These are phyloP conservation scores for Corythornis cristatus DNA, from an alignment of 2,113 vertebrate genomes.

Conservation along the genomic window DNA sequence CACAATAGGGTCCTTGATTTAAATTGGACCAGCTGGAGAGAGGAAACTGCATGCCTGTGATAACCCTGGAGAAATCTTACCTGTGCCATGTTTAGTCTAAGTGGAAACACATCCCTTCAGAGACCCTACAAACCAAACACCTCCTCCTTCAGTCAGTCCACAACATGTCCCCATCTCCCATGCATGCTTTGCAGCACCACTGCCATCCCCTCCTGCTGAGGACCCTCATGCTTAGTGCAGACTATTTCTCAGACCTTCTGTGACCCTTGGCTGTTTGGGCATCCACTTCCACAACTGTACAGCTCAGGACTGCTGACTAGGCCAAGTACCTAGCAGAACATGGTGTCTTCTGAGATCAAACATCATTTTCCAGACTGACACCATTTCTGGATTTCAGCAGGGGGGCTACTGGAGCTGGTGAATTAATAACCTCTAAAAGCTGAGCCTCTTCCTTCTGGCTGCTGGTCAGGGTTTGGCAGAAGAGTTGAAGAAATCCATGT, in stretches of 20 bases:
- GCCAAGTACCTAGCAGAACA: neutral
- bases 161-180: neutral
- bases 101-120: neutral
- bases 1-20: neutral
- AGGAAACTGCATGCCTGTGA: neutral
- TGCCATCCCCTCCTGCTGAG: neutral
- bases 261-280: neutral
- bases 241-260: neutral
- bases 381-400: neutral
- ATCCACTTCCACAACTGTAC: neutral
- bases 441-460: accelerated
- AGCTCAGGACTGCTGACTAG: neutral
- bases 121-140: neutral
- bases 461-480: neutral
- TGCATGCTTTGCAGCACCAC: accelerated
- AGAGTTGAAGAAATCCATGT: neutral
- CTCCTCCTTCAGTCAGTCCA: neutral
- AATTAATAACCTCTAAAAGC: neutral
- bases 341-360: neutral
- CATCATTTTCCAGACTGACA: neutral
- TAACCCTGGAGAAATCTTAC: neutral
- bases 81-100: neutral
- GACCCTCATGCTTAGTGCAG: neutral
- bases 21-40: neutral
- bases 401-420: neutral